These are phyloP conservation scores for Strigamia crassipes DNA, from an alignment of 2,888 invertebrate genomes.

Conservation along the genomic window DNA sequence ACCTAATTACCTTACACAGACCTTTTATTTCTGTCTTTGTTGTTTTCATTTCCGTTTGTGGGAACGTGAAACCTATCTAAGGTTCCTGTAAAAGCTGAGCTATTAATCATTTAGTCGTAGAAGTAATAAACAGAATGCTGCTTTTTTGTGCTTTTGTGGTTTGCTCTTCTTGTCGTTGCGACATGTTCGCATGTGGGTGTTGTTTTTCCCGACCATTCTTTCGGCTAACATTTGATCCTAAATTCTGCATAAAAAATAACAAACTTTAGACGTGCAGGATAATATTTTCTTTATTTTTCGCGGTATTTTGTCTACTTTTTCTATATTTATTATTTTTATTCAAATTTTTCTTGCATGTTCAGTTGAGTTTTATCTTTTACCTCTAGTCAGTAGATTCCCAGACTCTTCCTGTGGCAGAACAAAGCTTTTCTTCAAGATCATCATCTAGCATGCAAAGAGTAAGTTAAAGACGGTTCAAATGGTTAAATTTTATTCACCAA, in stretches of 20 bases:
- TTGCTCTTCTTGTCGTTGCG: background rate
- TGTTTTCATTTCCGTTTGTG: conserved; percentile 30
- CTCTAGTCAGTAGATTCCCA: conserved; percentile 32
- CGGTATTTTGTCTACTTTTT: background rate
- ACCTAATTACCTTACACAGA: background rate
- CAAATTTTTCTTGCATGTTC: conserved; percentile 10
- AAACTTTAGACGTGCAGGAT: background rate
- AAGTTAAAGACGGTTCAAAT: background rate
- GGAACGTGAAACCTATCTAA: background rate
- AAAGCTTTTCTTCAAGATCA: conserved; percentile 14
- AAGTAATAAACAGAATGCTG: background rate
- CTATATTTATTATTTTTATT: background rate
- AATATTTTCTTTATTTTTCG: background rate
- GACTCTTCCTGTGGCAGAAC: conserved; percentile 42
- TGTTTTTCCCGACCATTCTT: background rate
- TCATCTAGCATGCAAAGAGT: conserved; percentile 21
- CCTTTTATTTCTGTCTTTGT: background rate
- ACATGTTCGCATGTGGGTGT: background rate
- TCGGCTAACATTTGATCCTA: background rate
- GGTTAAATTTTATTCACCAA: too few species aligned
- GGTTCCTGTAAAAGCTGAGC: background rate
- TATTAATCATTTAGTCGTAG: background rate
- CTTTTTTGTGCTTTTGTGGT: background rate
- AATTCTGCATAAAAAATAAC: background rate
- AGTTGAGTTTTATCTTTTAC: conserved; percentile 35